Conservation (phyloP, 2,888 invertebrate genomes). For the Rhagium mordax region DNA sequence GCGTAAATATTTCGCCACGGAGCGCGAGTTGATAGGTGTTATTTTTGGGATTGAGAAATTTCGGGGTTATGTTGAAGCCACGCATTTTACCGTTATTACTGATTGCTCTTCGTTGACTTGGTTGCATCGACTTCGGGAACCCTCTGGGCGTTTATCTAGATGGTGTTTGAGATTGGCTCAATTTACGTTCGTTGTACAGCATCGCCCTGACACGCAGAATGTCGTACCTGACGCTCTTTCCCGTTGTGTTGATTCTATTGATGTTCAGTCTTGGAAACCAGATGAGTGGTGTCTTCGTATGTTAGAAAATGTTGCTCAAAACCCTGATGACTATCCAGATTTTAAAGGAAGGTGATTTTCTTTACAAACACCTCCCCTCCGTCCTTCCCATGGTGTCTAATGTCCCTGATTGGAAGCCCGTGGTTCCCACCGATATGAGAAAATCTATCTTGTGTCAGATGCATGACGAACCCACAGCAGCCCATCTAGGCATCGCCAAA, state of each 20-base stretch:
- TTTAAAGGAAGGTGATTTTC: not conserved
- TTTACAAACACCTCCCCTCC: not conserved
- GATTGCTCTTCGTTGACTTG: slow-evolving; percentile 54
- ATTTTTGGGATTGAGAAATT: slow-evolving; percentile 50
- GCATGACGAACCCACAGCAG: not conserved
- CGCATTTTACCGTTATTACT: slow-evolving; percentile 48
- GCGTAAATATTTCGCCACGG: slow-evolving; percentile 47
- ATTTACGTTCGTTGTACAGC: slow-evolving; percentile 48
- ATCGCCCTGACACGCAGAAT: slow-evolving; percentile 53
- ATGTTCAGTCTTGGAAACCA: not conserved
- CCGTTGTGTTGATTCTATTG: not conserved
- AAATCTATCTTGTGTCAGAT: not conserved
- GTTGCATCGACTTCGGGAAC: slow-evolving; percentile 32
- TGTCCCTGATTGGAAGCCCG: too few relatives aligned
- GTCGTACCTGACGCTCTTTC: slow-evolving; percentile 54
- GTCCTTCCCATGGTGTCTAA: not conserved
- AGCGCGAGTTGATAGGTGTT: slow-evolving; percentile 48
- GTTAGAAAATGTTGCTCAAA: not conserved
- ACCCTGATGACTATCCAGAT: not conserved
- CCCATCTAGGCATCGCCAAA: not conserved
- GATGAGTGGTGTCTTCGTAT: not conserved
- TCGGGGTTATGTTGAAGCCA: slow-evolving; percentile 55
- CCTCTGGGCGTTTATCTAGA: slow-evolving; percentile 55
- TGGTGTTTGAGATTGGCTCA: slow-evolving; percentile 49
- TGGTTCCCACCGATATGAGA: not conserved